Evolutionary conservation across 2,113 vertebrate species (phyloP).

Genomic region (Calonectris borealis): DNA sequence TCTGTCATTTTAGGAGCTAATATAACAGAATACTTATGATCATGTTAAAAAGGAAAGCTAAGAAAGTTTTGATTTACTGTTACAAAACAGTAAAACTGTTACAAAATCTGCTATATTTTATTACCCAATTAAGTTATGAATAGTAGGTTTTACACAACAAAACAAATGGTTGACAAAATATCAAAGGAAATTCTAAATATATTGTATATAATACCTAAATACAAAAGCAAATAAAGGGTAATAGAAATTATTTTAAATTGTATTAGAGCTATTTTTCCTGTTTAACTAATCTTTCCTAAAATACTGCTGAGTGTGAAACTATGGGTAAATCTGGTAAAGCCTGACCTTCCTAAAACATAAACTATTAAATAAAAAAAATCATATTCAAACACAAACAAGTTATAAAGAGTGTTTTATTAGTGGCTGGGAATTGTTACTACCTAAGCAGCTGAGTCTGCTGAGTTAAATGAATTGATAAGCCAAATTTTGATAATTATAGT

Average conservation of each 20-base stretch:
- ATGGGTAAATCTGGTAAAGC: not conserved
- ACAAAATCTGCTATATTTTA: not conserved
- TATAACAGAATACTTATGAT: not conserved
- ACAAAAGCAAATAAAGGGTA: not conserved
- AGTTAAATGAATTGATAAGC: not conserved
- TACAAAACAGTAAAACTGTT: not conserved
- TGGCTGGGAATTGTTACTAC: not conserved
- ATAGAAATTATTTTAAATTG: not conserved
- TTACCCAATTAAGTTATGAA: not conserved
- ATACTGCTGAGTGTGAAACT: not conserved
- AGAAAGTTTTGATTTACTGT: not conserved
- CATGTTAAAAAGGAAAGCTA: not conserved
- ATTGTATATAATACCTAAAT: not conserved
- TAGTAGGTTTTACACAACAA: not conserved
- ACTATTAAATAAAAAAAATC: not conserved
- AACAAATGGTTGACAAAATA: not conserved
- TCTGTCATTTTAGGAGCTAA: not conserved
- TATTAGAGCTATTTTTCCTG: not conserved
- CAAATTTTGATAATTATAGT: not conserved
- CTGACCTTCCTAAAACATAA: not conserved
- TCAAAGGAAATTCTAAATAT: not conserved
- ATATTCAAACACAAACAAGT: not conserved
- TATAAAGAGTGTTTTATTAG: not conserved
- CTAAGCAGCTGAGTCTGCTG: not conserved
- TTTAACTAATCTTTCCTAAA: not conserved